phyloP scores from a whole-genome alignment of 2,113 vertebrate genomes.

The Machaerirhynchus nigripectus region DNA sequence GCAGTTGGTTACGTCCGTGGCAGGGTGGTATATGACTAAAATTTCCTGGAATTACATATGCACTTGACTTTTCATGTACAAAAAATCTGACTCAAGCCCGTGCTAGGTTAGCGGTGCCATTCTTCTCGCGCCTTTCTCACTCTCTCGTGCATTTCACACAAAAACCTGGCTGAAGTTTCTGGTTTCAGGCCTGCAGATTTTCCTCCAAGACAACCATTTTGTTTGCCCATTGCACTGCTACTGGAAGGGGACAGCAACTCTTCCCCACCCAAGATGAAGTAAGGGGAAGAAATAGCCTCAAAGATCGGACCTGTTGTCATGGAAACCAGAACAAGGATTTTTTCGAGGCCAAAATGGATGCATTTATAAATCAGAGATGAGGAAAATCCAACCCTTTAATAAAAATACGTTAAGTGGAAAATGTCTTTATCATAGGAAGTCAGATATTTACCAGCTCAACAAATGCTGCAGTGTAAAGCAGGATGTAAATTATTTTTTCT shows the following conservation, averaged over 20 bases:
- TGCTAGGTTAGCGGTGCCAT: neutral
- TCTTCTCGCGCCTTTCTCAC: neutral
- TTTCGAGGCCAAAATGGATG: neutral
- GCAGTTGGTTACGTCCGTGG: neutral
- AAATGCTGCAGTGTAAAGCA: neutral
- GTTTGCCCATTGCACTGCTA: neutral
- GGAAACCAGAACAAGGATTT: conserved; percentile 39
- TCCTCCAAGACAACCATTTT: neutral
- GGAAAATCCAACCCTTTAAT: neutral
- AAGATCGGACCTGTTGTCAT: conserved; percentile 44
- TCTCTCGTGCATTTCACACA: neutral
- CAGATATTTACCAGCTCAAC: neutral
- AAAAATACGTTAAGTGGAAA: neutral
- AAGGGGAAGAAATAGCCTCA: conserved; percentile 5
- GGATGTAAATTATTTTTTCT: neutral
- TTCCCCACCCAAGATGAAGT: neutral
- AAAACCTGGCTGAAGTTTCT: neutral
- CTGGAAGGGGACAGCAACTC: conserved; percentile 3
- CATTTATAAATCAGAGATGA: neutral
- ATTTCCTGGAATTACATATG: neutral
- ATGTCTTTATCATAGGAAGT: neutral
- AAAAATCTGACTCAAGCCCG: neutral
- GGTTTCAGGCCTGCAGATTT: neutral
- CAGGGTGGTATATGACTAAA: neutral
- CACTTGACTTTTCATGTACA: neutral